These are phyloP conservation scores for Halcyon smyrnensis DNA, from an alignment of 2,797 vertebrate species.

Conservation along the genomic window DNA sequence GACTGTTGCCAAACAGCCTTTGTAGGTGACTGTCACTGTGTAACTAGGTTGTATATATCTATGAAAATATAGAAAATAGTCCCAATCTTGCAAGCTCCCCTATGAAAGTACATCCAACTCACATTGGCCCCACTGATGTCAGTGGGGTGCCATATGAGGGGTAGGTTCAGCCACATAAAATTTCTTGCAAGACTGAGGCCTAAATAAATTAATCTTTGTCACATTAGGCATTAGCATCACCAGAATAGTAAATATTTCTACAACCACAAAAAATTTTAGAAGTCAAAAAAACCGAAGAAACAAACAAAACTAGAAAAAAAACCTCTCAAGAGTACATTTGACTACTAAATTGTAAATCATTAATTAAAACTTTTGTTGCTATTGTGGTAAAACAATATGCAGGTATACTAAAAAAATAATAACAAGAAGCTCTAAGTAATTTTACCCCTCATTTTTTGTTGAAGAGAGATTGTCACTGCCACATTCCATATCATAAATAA, in stretches of 20 bases:
- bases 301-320: not conserved
- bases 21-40: conserved; percentile 34
- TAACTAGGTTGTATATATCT: not conserved
- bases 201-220: conserved; percentile 56
- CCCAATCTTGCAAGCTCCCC: not conserved
- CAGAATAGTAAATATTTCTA: conserved; percentile 46
- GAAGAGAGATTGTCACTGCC: conserved; percentile 72
- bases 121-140: not conserved
- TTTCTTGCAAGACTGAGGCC: not conserved
- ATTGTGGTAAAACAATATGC: conserved; percentile 3
- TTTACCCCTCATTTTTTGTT: conserved; percentile 13
- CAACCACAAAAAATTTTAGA: not conserved
- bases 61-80: conserved; percentile 55
- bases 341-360: conserved; percentile 29
- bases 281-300: not conserved
- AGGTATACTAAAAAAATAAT: not conserved
- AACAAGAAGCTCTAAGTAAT: not conserved
- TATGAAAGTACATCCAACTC: not conserved
- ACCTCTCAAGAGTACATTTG: conserved; percentile 12
- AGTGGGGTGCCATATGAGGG: not conserved
- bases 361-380: conserved; percentile 9
- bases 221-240: conserved; percentile 65
- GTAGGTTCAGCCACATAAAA: not conserved
- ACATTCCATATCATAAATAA: conserved; percentile 27
- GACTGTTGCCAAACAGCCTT: conserved; percentile 33